Evolutionary conservation across 2,797 vertebrate genomes (phyloP), one percentile per base, ranked within the genome.

Genomic region (Molossus molossus): DNA sequence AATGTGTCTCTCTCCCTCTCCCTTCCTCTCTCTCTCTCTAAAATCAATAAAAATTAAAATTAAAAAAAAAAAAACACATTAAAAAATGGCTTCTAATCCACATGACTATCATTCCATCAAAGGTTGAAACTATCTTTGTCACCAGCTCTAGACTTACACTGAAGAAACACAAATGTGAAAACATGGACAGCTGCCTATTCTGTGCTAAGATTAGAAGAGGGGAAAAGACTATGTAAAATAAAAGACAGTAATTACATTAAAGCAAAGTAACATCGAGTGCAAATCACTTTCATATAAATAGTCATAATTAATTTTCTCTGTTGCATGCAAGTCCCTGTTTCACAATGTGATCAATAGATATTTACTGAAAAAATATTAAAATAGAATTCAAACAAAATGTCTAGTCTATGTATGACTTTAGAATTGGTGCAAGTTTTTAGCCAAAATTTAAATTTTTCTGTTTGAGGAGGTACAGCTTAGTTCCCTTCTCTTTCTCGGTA

Each of bases 261-360:
- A 93, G 21, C 29, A 88, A 95, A 87, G 33, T 65, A 79, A 27
- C 5, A 88, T 27, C 50, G 58, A 93, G 17, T 89, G 27, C 64
- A 83, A 83, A 91, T 82, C 33, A 70, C 23, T 40, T 86, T n/a
- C 1, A 77, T 4, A 23, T 20, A 91, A 4, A 10, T 2, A 82
- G 37, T 37, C 62, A 48, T 91, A 12, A 55, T 62, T 89, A 37
- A 65, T 72, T 88, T 80, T 65, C 45, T 79, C 60, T 76, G 3
- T n/a, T 92, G 14, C 21, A 53, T 48, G 6, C 0, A 87, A 86
- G 27, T 3, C 2, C 9, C 11, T 90, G 14, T 69, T 83, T 48
- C 25, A 88, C 45, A 55, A 25, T 33, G 1, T 91, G 9, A 20
- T 75, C 53, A 81, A 48, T 13, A 87, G 50, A 53, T 60, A 87